Percentiles rank a stretch among this genome's conserved stretches.
Conservation (phyloP, 2,113 vertebrate species). For the Rhynchomys soricoides region DNA sequence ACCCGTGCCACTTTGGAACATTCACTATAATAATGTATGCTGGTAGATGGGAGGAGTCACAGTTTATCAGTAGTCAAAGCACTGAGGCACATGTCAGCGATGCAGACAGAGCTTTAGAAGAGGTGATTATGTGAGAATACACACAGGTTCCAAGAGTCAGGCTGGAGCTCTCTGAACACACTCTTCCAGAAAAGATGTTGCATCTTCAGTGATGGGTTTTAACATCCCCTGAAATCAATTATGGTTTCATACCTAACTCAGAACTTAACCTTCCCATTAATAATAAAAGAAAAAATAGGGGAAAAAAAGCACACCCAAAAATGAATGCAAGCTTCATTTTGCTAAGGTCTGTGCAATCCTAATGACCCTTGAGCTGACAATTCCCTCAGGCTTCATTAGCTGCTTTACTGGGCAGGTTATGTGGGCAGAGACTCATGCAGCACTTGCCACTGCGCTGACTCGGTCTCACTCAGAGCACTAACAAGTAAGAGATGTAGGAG, state of each 20-base stretch:
- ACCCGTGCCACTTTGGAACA: neutral
- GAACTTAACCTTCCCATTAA: slow-evolving; percentile 8
- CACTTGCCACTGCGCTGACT: neutral
- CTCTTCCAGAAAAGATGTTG: slow-evolving; percentile 29
- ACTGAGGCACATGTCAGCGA: slow-evolving; percentile 24
- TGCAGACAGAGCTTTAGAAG: slow-evolving; percentile 23
- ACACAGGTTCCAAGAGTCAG: neutral
- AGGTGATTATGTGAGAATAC: slow-evolving; percentile 31
- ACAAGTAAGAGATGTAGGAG: neutral
- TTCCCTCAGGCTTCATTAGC: slow-evolving; percentile 29
- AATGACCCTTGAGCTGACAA: slow-evolving; percentile 37
- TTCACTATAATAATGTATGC: neutral
- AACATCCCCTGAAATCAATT: slow-evolving; percentile 6
- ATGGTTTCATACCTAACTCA: slow-evolving; percentile 32
- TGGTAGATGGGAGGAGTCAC: slow-evolving; percentile 11
- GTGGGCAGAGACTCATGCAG: neutral
- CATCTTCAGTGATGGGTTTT: slow-evolving; percentile 18
- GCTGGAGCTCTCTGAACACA: slow-evolving; percentile 30
- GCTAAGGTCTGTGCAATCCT: slow-evolving; percentile 7
- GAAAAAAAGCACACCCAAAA: slow-evolving; percentile 26
- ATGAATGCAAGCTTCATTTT: slow-evolving; percentile 33
- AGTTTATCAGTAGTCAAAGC: slow-evolving; percentile 61
- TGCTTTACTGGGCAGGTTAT: neutral
- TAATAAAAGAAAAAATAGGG: slow-evolving; percentile 38
- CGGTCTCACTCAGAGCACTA: slow-evolving; percentile 58